Conservation (phyloP, 2,888 invertebrate genomes). For the Trachelus tabidus region DNA sequence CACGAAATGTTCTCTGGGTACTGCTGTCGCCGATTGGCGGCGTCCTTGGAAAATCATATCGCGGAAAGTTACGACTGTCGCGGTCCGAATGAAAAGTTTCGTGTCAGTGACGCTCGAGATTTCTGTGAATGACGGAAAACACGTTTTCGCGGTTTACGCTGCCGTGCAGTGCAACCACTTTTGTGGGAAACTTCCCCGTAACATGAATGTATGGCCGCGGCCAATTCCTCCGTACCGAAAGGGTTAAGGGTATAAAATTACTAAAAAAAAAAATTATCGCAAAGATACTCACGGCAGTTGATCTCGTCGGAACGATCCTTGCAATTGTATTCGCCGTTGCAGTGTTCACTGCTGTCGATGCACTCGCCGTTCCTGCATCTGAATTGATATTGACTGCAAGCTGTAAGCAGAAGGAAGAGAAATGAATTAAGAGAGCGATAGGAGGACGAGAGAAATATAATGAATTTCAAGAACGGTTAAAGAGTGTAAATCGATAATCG, state of each 20-base stretch:
- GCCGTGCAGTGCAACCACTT: too few species aligned
- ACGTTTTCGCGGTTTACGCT: too few species aligned
- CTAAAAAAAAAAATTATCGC: background rate
- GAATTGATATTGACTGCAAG: constrained; percentile 70
- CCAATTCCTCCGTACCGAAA: too few species aligned
- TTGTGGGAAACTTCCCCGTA: too few species aligned
- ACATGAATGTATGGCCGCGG: too few species aligned
- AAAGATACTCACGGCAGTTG: constrained; percentile 70
- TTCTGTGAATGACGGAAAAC: too few species aligned
- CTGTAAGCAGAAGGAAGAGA: constrained; percentile 51
- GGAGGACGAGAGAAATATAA: background rate
- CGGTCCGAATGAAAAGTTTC: too few species aligned
- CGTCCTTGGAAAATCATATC: too few species aligned
- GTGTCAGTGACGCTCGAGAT: too few species aligned
- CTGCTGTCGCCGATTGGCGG: too few species aligned
- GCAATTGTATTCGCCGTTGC: constrained; percentile 71
- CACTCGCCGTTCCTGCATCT: constrained; percentile 73
- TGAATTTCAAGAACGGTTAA: background rate
- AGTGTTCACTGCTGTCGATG: constrained; percentile 68
- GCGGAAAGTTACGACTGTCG: too few species aligned
- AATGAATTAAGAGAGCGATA: background rate
- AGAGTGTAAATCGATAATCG: background rate
- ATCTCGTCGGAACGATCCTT: constrained; percentile 73
- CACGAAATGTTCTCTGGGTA: too few species aligned
- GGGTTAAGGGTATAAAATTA: background rate